Conservation (phyloP, 1,140 invertebrate genomes). For the Drosophila willistoni region DNA sequence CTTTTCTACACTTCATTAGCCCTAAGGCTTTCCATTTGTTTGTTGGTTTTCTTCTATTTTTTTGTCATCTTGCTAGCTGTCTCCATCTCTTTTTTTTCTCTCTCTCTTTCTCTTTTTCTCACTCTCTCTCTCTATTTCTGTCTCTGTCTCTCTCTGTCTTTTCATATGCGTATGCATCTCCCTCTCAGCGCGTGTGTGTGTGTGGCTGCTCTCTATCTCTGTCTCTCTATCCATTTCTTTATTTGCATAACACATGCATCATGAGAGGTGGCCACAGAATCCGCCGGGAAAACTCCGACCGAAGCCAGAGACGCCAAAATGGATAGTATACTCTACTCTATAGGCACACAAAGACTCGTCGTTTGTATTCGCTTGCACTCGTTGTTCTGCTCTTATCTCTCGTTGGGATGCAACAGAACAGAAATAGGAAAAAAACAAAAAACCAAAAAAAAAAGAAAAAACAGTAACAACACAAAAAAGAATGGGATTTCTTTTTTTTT, state of each 20-base stretch:
- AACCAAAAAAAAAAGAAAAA: no score
- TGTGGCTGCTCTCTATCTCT: not conserved
- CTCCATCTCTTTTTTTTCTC: no score
- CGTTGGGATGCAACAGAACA: conserved; percentile 3
- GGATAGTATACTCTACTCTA: not conserved
- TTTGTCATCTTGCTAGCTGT: not conserved
- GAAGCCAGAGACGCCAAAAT: not conserved
- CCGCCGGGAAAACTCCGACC: not conserved
- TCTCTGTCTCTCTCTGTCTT: not conserved
- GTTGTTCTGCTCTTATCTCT: conserved; percentile 16
- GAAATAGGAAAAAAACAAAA: not conserved
- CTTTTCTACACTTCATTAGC: conserved; percentile 54
- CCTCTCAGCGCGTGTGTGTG: not conserved
- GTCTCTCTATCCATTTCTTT: conserved; percentile 8
- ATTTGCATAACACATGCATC: conserved; percentile 18
- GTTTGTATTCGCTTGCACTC: conserved; percentile 22
- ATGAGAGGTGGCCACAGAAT: conserved; percentile 9
- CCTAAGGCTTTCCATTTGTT: conserved; percentile 13
- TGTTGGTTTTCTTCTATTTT: conserved; percentile 12
- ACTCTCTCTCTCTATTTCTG: not conserved
- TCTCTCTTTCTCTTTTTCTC: not conserved
- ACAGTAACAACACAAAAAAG: no score
- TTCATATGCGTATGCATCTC: not conserved
- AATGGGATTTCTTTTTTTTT: not conserved
- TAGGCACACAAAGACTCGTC: conserved; percentile 9